Evolutionary conservation across 2,888 invertebrate species (phyloP).

Genomic region (Drosophila stalkeri): DNA sequence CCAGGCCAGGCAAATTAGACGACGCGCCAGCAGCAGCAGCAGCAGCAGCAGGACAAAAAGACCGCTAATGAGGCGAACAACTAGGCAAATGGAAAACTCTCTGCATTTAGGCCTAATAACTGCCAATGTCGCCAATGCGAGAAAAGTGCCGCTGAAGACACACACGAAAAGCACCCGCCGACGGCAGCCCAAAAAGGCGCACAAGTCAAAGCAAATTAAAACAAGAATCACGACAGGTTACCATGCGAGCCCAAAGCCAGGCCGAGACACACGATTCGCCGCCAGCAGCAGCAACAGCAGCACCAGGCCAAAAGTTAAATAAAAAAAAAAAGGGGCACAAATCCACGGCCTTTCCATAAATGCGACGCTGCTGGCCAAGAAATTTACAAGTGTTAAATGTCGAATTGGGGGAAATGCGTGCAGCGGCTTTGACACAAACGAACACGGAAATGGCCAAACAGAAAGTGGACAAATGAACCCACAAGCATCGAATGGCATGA

Average conservation of each 20-base stretch:
- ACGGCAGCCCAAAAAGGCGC: constrained; percentile 72
- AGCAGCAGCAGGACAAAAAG: constrained; percentile 27
- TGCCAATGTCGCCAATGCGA: constrained; percentile 59
- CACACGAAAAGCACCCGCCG: constrained; percentile 21
- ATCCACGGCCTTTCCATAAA: constrained; percentile 60
- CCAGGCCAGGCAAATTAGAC: constrained; percentile 54
- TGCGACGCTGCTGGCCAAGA: constrained; percentile 65
- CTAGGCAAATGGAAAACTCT: constrained; percentile 42
- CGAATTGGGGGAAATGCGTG: constrained; percentile 79
- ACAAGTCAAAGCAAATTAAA: constrained; percentile 83
- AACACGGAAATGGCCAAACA: constrained; percentile 67
- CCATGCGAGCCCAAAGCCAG: constrained; percentile 68
- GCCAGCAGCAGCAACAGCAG: constrained; percentile 23
- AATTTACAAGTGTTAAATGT: constrained; percentile 82
- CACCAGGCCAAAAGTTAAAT: constrained; percentile 2
- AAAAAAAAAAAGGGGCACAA: constrained; percentile 19
- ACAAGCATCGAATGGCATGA: constrained; percentile 38
- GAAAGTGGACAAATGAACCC: constrained; percentile 64
- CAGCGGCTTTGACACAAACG: constrained; percentile 76
- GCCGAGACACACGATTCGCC: constrained; percentile 49
- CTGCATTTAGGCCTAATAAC: constrained; percentile 79
- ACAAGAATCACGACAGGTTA: constrained; percentile 82
- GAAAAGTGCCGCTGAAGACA: constrained; percentile 22
- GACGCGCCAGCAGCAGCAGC: constrained; percentile 5
- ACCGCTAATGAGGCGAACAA: constrained; percentile 75